phyloP scores from a whole-genome alignment of 2,797 vertebrate species.

The Carduelis carduelis region DNA sequence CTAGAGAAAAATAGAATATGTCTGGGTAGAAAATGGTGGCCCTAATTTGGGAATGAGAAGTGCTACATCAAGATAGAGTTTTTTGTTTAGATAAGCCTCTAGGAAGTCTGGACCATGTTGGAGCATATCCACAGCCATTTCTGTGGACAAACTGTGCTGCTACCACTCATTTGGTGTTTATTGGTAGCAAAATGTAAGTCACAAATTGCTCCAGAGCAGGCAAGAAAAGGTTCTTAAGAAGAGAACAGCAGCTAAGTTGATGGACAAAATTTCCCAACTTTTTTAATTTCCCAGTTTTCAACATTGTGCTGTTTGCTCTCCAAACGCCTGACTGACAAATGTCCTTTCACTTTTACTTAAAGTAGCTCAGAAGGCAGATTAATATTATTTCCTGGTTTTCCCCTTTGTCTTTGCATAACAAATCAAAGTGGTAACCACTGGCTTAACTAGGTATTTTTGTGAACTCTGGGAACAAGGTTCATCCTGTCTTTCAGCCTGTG shows the following conservation, averaged over 20 bases:
- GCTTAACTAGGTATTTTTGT: background rate
- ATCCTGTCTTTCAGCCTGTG: background rate
- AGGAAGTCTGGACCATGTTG: background rate
- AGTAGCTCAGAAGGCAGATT: background rate
- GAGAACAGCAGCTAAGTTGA: background rate
- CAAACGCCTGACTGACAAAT: background rate
- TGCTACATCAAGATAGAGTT: background rate
- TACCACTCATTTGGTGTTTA: background rate
- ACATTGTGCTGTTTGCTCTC: background rate
- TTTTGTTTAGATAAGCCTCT: background rate
- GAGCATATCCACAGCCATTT: background rate
- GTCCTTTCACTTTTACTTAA: constrained; percentile 1
- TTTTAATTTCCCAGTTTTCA: background rate
- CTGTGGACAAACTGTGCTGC: background rate
- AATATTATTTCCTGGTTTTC: constrained; percentile 2
- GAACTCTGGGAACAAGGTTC: background rate
- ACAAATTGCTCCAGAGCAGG: background rate
- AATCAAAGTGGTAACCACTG: background rate
- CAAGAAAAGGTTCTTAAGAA: background rate
- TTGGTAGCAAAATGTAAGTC: background rate
- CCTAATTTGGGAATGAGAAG: background rate
- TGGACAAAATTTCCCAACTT: background rate
- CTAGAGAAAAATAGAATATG: background rate
- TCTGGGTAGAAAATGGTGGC: background rate
- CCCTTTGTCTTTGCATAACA: background rate